Conservation (phyloP, 2,113 vertebrate genomes). For the Trichechus manatus region DNA sequence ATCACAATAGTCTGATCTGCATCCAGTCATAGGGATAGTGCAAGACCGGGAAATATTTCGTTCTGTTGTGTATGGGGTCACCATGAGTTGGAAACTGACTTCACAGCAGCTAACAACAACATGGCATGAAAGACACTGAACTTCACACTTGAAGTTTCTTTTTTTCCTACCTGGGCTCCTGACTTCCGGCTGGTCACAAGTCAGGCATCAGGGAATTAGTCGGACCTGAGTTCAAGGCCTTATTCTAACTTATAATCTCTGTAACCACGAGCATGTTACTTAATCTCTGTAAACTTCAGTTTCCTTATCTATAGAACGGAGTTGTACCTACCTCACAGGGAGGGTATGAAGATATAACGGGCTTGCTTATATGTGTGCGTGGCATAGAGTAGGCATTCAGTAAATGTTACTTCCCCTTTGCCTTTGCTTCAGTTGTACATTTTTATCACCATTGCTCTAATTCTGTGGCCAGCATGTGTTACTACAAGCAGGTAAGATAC, state of each 20-base stretch:
- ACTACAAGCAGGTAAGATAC: not conserved
- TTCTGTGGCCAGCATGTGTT: not conserved
- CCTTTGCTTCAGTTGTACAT: not conserved
- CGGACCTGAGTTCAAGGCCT: not conserved
- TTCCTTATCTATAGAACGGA: conserved; percentile 16
- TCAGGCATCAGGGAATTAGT: not conserved
- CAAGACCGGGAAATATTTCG: not conserved
- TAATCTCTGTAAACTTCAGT: not conserved
- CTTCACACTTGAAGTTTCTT: not conserved
- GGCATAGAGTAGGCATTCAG: not conserved
- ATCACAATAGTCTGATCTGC: not conserved
- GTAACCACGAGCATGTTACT: not conserved
- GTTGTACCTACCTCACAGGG: not conserved
- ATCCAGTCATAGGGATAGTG: not conserved
- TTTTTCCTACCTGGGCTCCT: not conserved
- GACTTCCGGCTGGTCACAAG: not conserved
- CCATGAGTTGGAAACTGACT: not conserved
- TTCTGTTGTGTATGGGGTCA: not conserved
- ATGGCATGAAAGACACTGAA: not conserved
- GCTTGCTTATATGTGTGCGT: not conserved
- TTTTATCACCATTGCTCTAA: not conserved
- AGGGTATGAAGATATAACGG: not conserved
- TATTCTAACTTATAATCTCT: not conserved
- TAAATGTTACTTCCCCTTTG: not conserved
- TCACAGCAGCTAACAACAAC: not conserved